phyloP scores from a whole-genome alignment of 2,113 vertebrate genomes.

The Nannospalax galili region DNA sequence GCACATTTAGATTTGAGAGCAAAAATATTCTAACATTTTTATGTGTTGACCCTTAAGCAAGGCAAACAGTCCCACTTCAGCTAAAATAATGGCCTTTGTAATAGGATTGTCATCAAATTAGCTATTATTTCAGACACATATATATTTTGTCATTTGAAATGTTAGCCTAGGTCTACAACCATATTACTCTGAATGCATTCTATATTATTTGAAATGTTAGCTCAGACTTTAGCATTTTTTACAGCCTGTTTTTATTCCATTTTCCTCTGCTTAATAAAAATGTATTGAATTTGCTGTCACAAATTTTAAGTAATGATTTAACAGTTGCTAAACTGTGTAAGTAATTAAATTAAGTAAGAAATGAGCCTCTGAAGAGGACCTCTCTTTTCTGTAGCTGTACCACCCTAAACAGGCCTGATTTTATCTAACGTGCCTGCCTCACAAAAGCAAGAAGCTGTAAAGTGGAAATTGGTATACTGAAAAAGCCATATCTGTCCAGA shows the following conservation, averaged over 20 bases:
- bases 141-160: slow-evolving; percentile 47
- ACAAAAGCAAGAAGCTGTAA: background rate
- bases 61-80: background rate
- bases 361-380: background rate
- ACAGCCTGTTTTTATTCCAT: slow-evolving; percentile 13
- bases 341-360: slow-evolving; percentile 16
- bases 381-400: background rate
- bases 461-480: background rate
- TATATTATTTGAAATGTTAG: background rate
- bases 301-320: slow-evolving; percentile 40
- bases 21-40: slow-evolving; percentile 51
- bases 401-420: background rate
- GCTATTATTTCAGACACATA: slow-evolving; percentile 7
- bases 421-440: background rate
- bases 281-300: slow-evolving; percentile 15
- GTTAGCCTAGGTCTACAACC: background rate
- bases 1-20: slow-evolving; percentile 24
- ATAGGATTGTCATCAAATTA: slow-evolving; percentile 38
- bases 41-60: slow-evolving; percentile 24
- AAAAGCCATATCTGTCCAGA: background rate
- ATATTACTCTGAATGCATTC: too few species aligned
- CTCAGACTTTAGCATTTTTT: background rate
- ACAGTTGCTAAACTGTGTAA: background rate
- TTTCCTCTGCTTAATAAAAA: slow-evolving; percentile 6
- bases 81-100: slow-evolving; percentile 53